Evolutionary conservation across 2,888 invertebrate species (phyloP), one percentile per base, ranked within the genome.

Genomic region (Melanargia galathea): DNA sequence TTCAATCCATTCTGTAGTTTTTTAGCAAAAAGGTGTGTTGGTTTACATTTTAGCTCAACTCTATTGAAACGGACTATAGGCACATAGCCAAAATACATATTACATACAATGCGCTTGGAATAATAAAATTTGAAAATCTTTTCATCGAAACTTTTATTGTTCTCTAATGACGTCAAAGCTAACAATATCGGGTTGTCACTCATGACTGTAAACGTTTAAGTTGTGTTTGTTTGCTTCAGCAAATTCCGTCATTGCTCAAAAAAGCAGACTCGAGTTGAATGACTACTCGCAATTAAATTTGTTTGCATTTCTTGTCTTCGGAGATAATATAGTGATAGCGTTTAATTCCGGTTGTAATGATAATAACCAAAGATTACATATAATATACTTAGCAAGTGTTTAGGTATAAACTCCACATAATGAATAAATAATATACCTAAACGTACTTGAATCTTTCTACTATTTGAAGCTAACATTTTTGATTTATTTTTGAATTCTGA

Each of bases 51-150:
- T n/a, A n/a, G n/a, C n/a, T n/a, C n/a, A n/a, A n/a, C n/a, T n/a
- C n/a, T n/a, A n/a, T n/a, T n/a, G n/a, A n/a, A n/a, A n/a, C n/a
- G n/a, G n/a, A n/a, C 69, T n/a, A 69, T 67, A 69, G 77, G 78
- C 75, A 72, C 54, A 55, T 61, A 70, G 77, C 77, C 75, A 59
- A 49, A 59, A 52, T 48, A 38, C 35, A 48, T 54, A 48, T 33
- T 52, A 8, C 30, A 30, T 30, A 30, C 24, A 30, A 30, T 43
- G 43, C 4, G 43, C 16, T 52, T 45, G 76, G 75, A 62, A 66
- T 64, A 68, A n/a, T n/a, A n/a, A n/a, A n/a, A 70, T 73, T 71
- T 58, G 64, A 68, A 69, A 69, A 71, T 71, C 69, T 75, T 64
- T 66, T 65, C 60, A 52, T 65, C 65, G 60, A 67, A 70, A 74